Evolutionary conservation across 2,888 invertebrate species (phyloP).

Genomic region (Luperina nickerlii): DNA sequence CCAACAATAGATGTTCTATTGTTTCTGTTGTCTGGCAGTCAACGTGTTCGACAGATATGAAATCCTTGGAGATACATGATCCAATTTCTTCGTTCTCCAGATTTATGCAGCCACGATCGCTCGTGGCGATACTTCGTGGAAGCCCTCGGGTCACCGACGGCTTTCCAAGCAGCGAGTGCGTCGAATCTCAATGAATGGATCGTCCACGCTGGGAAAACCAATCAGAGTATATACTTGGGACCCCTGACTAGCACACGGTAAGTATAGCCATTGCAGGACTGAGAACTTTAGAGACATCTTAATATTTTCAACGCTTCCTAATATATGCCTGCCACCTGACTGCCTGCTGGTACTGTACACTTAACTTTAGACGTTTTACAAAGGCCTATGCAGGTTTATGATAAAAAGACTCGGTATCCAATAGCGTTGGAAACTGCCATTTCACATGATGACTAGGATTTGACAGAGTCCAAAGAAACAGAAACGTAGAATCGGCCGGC

Average conservation of each 20-base stretch:
- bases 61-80: background rate
- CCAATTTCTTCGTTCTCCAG: conserved; percentile 70
- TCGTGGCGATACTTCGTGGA: conserved; percentile 91
- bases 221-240: conserved; percentile 78
- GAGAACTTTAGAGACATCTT: background rate
- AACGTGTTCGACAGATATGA: too few relatives aligned
- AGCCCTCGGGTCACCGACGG: conserved; percentile 82
- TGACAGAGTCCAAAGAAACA: background rate
- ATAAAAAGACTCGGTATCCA: background rate
- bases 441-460: background rate
- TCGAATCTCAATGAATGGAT: conserved; percentile 86
- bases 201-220: conserved; percentile 62
- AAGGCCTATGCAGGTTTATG: background rate
- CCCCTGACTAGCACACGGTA: conserved; percentile 82
- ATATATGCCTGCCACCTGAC: background rate
- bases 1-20: too few relatives aligned
- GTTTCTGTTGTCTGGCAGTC: too few relatives aligned
- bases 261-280: conserved; percentile 7
- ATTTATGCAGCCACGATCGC: conserved; percentile 90
- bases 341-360: background rate
- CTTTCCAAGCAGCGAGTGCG: conserved; percentile 86
- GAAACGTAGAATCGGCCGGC: background rate
- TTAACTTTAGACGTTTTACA: background rate
- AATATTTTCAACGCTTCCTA: background rate
- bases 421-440: background rate